phyloP scores from a whole-genome alignment of 2,113 vertebrate species.

The Clupea harengus region DNA sequence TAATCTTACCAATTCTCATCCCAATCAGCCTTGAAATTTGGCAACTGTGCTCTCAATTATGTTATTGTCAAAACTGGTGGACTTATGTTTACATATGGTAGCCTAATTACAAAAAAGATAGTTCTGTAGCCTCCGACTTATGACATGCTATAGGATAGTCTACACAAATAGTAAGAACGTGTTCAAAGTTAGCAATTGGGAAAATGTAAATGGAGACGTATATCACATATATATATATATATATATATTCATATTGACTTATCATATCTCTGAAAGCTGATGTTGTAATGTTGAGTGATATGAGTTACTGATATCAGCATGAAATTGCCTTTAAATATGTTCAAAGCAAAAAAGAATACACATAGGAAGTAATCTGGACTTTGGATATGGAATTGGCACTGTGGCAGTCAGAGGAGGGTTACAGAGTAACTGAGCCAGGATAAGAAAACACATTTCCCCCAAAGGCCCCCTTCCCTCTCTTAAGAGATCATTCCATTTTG shows the following conservation, averaged over 20 bases:
- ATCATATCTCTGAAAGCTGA: neutral
- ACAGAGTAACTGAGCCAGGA: constrained; percentile 53
- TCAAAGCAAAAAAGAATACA: neutral
- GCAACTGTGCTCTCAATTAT: neutral
- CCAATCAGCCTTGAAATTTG: neutral
- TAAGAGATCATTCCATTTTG: neutral
- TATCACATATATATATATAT: too few relatives aligned
- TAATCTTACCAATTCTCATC: too few relatives aligned
- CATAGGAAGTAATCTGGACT: constrained; percentile 60
- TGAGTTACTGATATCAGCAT: neutral
- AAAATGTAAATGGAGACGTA: neutral
- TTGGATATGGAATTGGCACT: constrained; percentile 66
- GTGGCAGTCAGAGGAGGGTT: constrained; percentile 45
- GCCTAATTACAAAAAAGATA: neutral
- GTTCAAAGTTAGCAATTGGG: neutral
- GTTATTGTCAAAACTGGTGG: neutral
- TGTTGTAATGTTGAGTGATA: neutral
- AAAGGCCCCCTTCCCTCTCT: neutral
- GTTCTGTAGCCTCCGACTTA: neutral
- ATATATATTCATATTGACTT: neutral
- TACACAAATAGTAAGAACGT: neutral
- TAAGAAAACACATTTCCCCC: constrained; percentile 4
- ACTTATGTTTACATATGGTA: neutral
- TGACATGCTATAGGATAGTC: too few relatives aligned
- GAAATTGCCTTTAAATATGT: neutral